phyloP scores from a whole-genome alignment of 2,113 vertebrate species.

The Callospermophilus lateralis region DNA sequence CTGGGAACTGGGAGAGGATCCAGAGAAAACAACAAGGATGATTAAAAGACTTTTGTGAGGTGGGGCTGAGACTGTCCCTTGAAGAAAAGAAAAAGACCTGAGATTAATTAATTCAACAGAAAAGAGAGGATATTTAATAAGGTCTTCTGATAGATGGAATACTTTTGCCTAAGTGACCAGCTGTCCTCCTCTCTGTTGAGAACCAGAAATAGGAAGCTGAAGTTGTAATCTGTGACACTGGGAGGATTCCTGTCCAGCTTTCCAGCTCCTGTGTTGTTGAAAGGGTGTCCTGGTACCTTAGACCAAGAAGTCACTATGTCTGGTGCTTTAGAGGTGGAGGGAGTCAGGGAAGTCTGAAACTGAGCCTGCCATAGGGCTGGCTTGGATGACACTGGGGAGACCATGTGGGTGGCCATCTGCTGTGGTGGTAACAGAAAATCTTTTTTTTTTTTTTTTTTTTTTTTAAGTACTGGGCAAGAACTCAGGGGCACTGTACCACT shows the following conservation, averaged over 20 bases:
- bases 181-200: neutral
- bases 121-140: slow-evolving; percentile 1
- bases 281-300: neutral
- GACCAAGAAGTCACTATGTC: neutral
- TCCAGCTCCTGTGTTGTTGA: neutral
- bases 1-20: slow-evolving; percentile 21
- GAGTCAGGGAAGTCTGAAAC: neutral
- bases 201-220: neutral
- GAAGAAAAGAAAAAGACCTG: slow-evolving; percentile 63
- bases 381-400: neutral
- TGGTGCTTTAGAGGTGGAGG: neutral
- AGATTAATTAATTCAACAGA: slow-evolving; percentile 49
- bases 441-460: neutral
- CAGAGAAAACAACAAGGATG: slow-evolving; percentile 24
- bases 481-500: too few species aligned
- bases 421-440: neutral
- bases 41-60: slow-evolving; percentile 50
- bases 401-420: fast-evolving
- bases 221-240: neutral
- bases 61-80: neutral
- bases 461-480: too few species aligned
- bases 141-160: slow-evolving; percentile 6
- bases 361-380: neutral
- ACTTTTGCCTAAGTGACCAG: slow-evolving; percentile 13
- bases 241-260: neutral